Base-by-base conservation (phyloP, 2,113 vertebrate species). In the Dicaeum eximium region DNA sequence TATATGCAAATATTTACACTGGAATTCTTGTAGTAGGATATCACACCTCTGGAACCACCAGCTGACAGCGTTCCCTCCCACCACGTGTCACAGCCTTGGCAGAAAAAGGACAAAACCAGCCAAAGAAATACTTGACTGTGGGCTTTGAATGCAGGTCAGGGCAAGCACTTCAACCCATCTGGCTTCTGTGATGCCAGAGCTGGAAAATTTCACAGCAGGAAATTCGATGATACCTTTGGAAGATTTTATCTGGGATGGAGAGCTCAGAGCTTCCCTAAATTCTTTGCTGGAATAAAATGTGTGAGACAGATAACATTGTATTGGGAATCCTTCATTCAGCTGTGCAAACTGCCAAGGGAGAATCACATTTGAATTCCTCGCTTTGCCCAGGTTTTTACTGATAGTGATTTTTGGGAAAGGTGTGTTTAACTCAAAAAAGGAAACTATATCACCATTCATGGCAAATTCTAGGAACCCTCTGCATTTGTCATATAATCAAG, bases 1-100 rank as follows among this genome's bases (percentile, higher is more conserved):
- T 92, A 90, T 95, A 92, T 86, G 90, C 93, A 97, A 96, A 96
- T 95, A 94, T 96, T 95, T 92, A 94, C 90, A 64, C 64, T 92
- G 80, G 69, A 94, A 88, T 72, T 75, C 90, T 78, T 92, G 40
- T 53, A 86, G 82, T 81, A 88, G 90, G 69, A 90, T 90, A 88
- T 93, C 72, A 84, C 88, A 93, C 85, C 90, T 95, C 93, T 88
- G 93, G 79, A 96, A 88, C 64, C 51, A 78, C 61, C 72, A 92
- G 74, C 74, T 86, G 90, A 86, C 75, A 57, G 40, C 13, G 58
- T 81, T 88, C 56, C 33, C 35, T 89, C 56, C 53, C 31, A 69
- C 47, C 60, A 95, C 3, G 16, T 80, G 93, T 77, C 79, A 78
- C 38, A 90, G 47, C 28, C 27, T 85, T 80, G 74, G 31, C 70